Percentiles rank a stretch among this genome's conserved stretches.
Conservation (phyloP, 2,113 vertebrate species). For the Onychorhynchus coronatus region DNA sequence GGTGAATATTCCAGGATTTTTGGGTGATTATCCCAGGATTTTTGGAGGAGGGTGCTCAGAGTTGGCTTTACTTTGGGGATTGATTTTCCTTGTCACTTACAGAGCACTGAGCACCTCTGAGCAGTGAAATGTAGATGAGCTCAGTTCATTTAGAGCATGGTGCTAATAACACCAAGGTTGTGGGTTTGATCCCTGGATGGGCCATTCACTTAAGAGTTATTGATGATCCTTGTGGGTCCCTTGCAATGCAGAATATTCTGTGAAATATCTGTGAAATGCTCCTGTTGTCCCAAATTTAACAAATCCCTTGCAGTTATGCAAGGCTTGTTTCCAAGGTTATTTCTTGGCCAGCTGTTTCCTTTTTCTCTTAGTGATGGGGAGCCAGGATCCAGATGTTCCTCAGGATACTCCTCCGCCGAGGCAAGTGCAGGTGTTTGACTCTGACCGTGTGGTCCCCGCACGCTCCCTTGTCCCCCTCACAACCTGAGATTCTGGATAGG, state of each 20-base stretch:
- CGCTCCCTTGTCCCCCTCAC: background rate
- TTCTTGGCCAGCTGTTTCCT: background rate
- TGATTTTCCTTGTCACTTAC: background rate
- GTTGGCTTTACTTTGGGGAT: background rate
- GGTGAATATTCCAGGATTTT: constrained; percentile 70
- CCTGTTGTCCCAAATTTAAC: background rate
- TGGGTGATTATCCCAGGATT: background rate
- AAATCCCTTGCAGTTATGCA: background rate
- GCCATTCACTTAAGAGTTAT: background rate
- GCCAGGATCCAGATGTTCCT: constrained; percentile 91
- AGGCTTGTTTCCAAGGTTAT: background rate
- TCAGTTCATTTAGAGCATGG: background rate
- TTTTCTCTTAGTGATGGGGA: constrained; percentile 85
- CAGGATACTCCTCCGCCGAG: constrained; percentile 97
- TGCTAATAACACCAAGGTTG: background rate
- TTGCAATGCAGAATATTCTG: background rate
- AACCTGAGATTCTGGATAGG: accelerated
- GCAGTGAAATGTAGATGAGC: accelerated
- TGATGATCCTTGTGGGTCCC: background rate
- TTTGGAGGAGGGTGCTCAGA: background rate
- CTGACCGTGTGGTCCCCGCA: accelerated
- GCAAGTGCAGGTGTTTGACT: constrained; percentile 73
- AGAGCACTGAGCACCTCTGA: background rate
- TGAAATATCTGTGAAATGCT: background rate
- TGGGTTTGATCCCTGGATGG: background rate